These are phyloP conservation scores for Cephalopterus ornatus DNA, from an alignment of 2,113 vertebrate genomes.

Conservation along the genomic window DNA sequence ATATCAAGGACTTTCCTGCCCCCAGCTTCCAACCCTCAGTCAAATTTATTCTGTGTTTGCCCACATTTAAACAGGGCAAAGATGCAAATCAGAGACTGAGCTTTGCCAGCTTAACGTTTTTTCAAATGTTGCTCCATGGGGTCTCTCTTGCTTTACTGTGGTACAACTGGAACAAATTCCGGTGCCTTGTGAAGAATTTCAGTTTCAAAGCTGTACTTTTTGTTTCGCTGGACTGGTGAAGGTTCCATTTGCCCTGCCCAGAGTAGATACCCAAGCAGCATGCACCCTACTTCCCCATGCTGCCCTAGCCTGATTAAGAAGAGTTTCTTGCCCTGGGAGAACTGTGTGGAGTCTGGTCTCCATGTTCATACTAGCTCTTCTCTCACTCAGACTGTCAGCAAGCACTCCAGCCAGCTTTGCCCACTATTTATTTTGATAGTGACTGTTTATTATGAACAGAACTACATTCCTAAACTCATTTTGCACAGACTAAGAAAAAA, in stretches of 20 bases:
- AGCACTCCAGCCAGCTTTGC: not conserved
- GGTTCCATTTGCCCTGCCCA: not conserved
- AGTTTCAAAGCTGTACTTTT: not conserved
- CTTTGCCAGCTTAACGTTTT: not conserved
- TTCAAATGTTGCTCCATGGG: not conserved
- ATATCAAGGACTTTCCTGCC: not conserved
- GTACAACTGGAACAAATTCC: not conserved
- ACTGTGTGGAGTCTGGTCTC: not conserved
- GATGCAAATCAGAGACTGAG: not conserved
- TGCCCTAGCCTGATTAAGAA: not conserved
- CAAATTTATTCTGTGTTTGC: not conserved
- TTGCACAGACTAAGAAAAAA: not conserved
- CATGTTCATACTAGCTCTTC: not conserved
- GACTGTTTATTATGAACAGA: not conserved
- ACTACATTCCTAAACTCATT: not conserved
- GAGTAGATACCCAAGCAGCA: not conserved
- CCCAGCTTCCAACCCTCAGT: not conserved
- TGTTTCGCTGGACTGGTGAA: not conserved
- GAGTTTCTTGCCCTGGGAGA: not conserved
- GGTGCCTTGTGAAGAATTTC: not conserved
- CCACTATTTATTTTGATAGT: not conserved
- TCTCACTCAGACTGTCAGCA: not conserved
- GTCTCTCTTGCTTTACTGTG: not conserved
- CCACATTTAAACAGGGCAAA: not conserved
- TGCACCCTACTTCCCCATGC: fast-evolving